phyloP scores from a whole-genome alignment of 2,888 invertebrate species.

The Plutella xylostella region DNA sequence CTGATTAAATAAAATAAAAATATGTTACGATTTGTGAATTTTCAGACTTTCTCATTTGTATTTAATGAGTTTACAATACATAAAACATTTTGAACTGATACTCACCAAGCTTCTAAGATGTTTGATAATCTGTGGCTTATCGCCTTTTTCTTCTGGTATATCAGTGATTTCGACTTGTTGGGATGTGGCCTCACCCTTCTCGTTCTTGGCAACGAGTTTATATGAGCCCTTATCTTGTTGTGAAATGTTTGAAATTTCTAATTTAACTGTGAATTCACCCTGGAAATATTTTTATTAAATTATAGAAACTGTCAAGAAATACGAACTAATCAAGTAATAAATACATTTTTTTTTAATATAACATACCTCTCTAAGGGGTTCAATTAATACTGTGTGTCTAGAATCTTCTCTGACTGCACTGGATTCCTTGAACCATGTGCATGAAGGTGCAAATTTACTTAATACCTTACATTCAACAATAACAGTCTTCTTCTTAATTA shows the following conservation, averaged over 20 bases:
- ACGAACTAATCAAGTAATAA: too few relatives aligned
- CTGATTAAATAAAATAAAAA: constrained; percentile 22
- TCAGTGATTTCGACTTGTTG: constrained; percentile 89
- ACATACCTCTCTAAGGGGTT: constrained; percentile 82
- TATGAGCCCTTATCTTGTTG: constrained; percentile 88
- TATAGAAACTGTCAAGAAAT: too few relatives aligned
- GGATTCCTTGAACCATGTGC: constrained; percentile 93
- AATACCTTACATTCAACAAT: constrained; percentile 94
- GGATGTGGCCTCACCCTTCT: constrained; percentile 92
- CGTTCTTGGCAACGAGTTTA: constrained; percentile 91
- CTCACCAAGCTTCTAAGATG: constrained; percentile 81
- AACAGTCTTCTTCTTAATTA: constrained; percentile 92
- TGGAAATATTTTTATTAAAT: constrained; percentile 30
- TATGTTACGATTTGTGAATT: too few relatives aligned
- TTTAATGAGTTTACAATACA: not conserved
- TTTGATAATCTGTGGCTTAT: constrained; percentile 84
- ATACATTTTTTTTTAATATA: too few relatives aligned
- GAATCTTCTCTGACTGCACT: constrained; percentile 81
- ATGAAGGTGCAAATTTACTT: constrained; percentile 92
- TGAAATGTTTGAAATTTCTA: constrained; percentile 88
- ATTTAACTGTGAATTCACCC: constrained; percentile 91
- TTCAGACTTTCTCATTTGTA: too few relatives aligned
- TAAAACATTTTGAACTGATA: constrained; percentile 15
- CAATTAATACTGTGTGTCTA: constrained; percentile 80
- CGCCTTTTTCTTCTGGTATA: constrained; percentile 81